Evolutionary conservation across 2,797 vertebrate species (phyloP), one percentile per base, ranked within the genome.

Genomic region (Mormyrops attenuatus): DNA sequence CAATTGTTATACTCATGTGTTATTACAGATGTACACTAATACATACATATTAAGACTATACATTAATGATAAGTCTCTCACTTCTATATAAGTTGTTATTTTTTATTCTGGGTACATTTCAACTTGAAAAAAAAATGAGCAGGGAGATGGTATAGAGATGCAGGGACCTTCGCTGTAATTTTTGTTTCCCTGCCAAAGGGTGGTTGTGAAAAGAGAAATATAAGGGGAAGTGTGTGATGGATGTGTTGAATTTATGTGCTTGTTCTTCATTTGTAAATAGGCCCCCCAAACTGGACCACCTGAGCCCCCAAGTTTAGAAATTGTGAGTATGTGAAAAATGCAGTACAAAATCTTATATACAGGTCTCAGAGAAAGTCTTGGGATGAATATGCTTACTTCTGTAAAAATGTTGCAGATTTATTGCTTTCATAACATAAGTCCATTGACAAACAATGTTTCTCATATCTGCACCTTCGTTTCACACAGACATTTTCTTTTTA

Each of bases 221-320:
- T 4, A 41, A 20, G 22, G 5, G 52, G 26, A 11, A 3, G 17
- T 26, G 3, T 85, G 47, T 47, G 47, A 22, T 20, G 41, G n/a
- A 85, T 73, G 66, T 73, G 38, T 85, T 85, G 15, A 13, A 44
- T 44, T 66, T 2, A n/a, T 44, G 6, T 57, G 0, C 5, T 20
- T 17, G 47, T 87, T 26, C 73, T 89, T 63, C 60, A 9, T 50
- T 63, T 87, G 73, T 44, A 38, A 86, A 57, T 85, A 90, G 90
- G 66, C 90, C 8, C 66, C 90, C 73, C 82, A 89, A 34, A 47
- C 52, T 34, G 57, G 38, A 85, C 57, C 41, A 47, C 49, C 88
- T 11, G 90, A 87, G 50, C 90, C 90, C 49, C 26, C 90, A 26
- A 90, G 90, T 84, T 26, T 90, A 80, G 90, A 90, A 77, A 90